Conservation (phyloP, 2,113 vertebrate genomes). For the Ginglymostoma cirratum region DNA sequence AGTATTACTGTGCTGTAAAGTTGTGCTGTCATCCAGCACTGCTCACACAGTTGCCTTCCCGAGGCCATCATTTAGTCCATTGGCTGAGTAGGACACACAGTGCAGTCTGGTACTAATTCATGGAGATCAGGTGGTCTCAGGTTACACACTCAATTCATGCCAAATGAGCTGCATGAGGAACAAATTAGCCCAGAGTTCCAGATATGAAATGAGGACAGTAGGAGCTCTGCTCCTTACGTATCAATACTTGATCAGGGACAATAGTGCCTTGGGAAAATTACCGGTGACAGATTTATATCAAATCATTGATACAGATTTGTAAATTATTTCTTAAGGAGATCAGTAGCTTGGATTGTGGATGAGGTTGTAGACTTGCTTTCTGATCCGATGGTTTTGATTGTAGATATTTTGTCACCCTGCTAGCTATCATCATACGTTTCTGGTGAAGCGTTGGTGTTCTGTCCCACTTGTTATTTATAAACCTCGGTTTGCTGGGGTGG, state of each 20-base stretch:
- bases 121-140: not conserved
- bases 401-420: too few relatives aligned
- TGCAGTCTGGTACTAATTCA: not conserved
- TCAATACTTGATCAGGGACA: not conserved
- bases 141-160: not conserved
- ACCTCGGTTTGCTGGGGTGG: too few relatives aligned
- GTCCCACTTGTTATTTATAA: too few relatives aligned
- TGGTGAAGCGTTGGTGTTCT: too few relatives aligned
- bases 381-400: too few relatives aligned
- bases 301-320: too few relatives aligned
- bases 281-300: not conserved
- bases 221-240: not conserved
- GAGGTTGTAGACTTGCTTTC: too few relatives aligned
- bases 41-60: not conserved
- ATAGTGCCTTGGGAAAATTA: not conserved
- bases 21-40: not conserved
- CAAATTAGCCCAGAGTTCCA: not conserved
- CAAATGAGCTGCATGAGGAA: not conserved
- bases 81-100: not conserved
- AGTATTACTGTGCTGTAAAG: not conserved
- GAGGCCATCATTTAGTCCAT: not conserved
- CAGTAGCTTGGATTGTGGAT: too few relatives aligned
- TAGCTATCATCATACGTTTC: too few relatives aligned
- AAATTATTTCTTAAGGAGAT: too few relatives aligned
- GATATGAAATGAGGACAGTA: not conserved